phyloP scores from a whole-genome alignment of 1,140 invertebrate species.

The Teleogryllus occipitalis region DNA sequence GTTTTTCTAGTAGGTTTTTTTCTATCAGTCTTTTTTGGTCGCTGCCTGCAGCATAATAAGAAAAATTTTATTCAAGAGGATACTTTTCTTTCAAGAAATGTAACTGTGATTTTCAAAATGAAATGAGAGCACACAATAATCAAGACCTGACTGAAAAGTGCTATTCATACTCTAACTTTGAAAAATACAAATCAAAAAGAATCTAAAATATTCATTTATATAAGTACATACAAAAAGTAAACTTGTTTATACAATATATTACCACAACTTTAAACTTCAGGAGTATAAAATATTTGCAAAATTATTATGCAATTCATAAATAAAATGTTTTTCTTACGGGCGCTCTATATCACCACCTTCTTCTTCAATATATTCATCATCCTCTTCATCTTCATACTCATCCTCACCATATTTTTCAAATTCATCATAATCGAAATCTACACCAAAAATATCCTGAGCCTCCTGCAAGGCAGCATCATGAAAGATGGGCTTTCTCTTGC shows the following conservation, averaged over 20 bases:
- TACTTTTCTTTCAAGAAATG: background rate
- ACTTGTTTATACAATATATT: too few species aligned
- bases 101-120: too few species aligned
- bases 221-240: too few species aligned
- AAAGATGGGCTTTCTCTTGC: slow-evolving; percentile 82
- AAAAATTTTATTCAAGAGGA: slow-evolving; percentile 14
- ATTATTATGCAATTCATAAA: too few species aligned
- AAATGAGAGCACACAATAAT: too few species aligned
- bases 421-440: slow-evolving; percentile 96
- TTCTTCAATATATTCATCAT: slow-evolving; percentile 65
- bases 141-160: too few species aligned
- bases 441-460: slow-evolving; percentile 98
- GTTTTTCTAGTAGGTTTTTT: slow-evolving; percentile 80
- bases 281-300: too few species aligned
- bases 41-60: slow-evolving; percentile 30
- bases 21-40: slow-evolving; percentile 59
- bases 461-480: slow-evolving; percentile 91
- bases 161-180: too few species aligned
- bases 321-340: too few species aligned
- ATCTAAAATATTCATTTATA: too few species aligned
- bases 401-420: slow-evolving; percentile 85
- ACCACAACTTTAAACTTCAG: too few species aligned
- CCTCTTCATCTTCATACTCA: slow-evolving; percentile 74
- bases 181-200: too few species aligned
- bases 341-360: slow-evolving; percentile 39